phyloP scores from a whole-genome alignment of 2,888 invertebrate species.

The Volucella inflata region DNA sequence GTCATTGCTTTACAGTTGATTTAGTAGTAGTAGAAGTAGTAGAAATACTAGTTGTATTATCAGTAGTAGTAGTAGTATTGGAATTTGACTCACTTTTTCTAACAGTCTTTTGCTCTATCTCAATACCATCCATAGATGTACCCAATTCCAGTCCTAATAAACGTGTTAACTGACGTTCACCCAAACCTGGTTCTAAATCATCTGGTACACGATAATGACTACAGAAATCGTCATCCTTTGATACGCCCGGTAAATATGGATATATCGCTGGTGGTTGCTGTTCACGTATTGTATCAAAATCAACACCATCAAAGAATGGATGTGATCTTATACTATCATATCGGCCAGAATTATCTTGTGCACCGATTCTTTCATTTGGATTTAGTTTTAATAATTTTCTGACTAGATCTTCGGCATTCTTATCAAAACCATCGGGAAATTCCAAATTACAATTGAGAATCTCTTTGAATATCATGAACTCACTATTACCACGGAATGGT shows the following conservation, averaged over 20 bases:
- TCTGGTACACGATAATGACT: constrained; percentile 89
- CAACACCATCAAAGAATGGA: constrained; percentile 92
- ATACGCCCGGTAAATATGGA: constrained; percentile 90
- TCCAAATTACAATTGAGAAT: constrained; percentile 95
- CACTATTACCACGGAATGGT: constrained; percentile 95
- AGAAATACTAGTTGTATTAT: not conserved
- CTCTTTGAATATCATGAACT: constrained; percentile 98
- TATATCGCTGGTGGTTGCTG: constrained; percentile 92
- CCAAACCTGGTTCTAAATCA: constrained; percentile 93
- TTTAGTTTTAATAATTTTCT: constrained; percentile 93
- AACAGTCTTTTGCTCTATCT: constrained; percentile 77
- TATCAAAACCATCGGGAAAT: constrained; percentile 95
- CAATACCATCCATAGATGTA: constrained; percentile 72
- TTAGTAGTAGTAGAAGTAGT: not conserved
- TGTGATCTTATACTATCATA: constrained; percentile 94
- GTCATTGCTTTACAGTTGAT: not conserved
- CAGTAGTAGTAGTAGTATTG: not conserved
- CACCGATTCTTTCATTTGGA: constrained; percentile 92
- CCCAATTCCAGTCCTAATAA: constrained; percentile 89
- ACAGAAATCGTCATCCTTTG: constrained; percentile 88
- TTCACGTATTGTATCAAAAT: constrained; percentile 91
- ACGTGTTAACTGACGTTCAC: constrained; percentile 91
- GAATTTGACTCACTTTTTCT: constrained; percentile 76
- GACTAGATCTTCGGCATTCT: constrained; percentile 94
- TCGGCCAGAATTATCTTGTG: constrained; percentile 88